A percentile compares a stretch with the other conserved stretches of the same genome.
phyloP scores from a whole-genome alignment of 2,888 invertebrate species.

The Heliconius ethilla region DNA sequence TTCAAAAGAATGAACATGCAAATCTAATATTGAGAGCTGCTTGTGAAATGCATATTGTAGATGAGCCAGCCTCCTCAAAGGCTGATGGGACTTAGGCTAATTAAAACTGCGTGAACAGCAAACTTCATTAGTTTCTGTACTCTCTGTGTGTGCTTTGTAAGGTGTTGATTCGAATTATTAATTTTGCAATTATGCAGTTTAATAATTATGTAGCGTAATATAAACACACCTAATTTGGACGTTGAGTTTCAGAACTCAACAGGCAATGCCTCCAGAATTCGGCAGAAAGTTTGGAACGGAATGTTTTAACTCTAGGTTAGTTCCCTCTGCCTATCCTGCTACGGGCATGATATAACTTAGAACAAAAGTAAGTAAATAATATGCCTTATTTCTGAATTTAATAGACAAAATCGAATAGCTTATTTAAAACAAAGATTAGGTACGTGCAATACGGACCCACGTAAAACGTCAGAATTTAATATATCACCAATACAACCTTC shows the following conservation, averaged over 20 bases:
- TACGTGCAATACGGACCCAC: slow-evolving; percentile 1
- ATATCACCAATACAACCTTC: slow-evolving; percentile 26
- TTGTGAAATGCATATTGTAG: slow-evolving; percentile 37
- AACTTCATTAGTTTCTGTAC: slow-evolving; percentile 11
- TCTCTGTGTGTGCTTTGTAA: slow-evolving; percentile 1
- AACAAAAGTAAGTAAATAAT: not conserved
- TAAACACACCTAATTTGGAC: too few relatives aligned
- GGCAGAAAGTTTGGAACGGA: not conserved
- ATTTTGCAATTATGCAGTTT: not conserved
- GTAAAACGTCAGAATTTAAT: slow-evolving; percentile 21
- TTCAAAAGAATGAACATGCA: slow-evolving; percentile 38
- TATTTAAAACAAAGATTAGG: slow-evolving; percentile 13
- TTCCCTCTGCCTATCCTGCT: too few relatives aligned
- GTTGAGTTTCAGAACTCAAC: not conserved
- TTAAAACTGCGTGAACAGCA: slow-evolving; percentile 19
- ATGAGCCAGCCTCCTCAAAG: slow-evolving; percentile 22
- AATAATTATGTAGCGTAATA: not conserved
- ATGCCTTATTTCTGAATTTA: not conserved
- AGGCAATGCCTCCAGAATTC: not conserved
- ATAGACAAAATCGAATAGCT: not conserved
- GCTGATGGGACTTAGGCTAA: slow-evolving; percentile 29
- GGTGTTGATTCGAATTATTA: not conserved
- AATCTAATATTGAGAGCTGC: slow-evolving; percentile 34
- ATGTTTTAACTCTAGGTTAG: not conserved
- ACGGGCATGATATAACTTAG: not conserved